Conservation (phyloP, 1,140 invertebrate species). For the Zaprionus africanus region DNA sequence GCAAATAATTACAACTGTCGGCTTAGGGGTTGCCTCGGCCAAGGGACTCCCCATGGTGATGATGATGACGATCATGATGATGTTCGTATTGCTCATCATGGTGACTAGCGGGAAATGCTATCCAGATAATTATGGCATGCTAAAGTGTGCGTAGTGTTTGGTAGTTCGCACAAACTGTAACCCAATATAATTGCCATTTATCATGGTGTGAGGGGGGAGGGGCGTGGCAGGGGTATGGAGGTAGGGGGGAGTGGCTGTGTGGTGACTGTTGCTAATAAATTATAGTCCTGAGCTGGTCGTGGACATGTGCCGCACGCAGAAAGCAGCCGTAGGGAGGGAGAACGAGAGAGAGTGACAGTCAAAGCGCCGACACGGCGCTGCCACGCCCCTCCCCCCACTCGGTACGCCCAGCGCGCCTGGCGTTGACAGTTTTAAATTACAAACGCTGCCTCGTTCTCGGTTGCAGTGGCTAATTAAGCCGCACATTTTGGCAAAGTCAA, state of each 20-base stretch:
- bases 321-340: background rate
- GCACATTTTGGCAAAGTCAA: conserved; percentile 70
- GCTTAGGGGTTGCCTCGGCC: conserved; percentile 41
- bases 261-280: conserved; percentile 81
- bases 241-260: conserved; percentile 44
- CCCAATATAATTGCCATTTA: conserved; percentile 82
- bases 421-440: conserved; percentile 79
- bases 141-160: conserved; percentile 53
- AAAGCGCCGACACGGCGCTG: background rate
- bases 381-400: background rate
- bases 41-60: background rate
- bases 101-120: conserved; percentile 34
- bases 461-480: conserved; percentile 65
- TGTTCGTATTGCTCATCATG: background rate
- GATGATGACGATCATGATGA: background rate
- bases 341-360: background rate
- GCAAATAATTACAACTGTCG: conserved; percentile 76
- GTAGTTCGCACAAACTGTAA: conserved; percentile 67
- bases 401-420: conserved; percentile 29
- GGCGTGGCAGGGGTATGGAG: conserved; percentile 18
- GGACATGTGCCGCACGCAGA: conserved; percentile 63
- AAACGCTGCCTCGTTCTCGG: conserved; percentile 57
- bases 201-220: conserved; percentile 58
- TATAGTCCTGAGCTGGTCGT: conserved; percentile 54
- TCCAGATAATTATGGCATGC: conserved; percentile 72